Evolutionary conservation across 2,113 vertebrate species (phyloP), one percentile per base, ranked within the genome.

Genomic region (Saiga tatarica): DNA sequence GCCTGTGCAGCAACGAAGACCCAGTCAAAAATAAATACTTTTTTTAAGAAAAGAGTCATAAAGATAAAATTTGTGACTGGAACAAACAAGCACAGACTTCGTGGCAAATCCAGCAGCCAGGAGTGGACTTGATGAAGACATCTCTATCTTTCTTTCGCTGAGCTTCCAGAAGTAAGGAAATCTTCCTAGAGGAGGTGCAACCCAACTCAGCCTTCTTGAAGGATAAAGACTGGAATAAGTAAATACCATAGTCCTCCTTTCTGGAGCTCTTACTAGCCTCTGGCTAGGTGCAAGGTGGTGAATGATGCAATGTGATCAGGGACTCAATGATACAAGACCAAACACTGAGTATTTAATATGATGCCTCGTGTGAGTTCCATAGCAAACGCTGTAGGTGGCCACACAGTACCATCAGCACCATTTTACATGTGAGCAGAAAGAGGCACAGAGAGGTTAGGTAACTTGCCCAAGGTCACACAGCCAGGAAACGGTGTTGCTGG

Each of bases 381-480:
- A 47, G 60, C 2, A 59, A 82, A 67, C 52, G 33, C 28, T 7
- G 42, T 3, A 55, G 42, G 39, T 25, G 30, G 28, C 28, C 67
- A 85, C 84, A 52, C 33, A 3, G 16, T 23, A 23, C 30, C 55
- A 67, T 76, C 57, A 53, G 81, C 21, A 9, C 6, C 50, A 36
- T 60, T 30, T 76, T 50, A 87, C 47, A 90, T 59, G n/a, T 79
- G n/a, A 92, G n/a, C 16, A 26, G 25, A 89, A 55, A 26, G 30
- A 88, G 30, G 39, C 45, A 12, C 91, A 91, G 85, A 94, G 57
- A 95, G 30, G 53, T 89, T 81, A 86, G 89, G 57, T 45, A 47
- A 92, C 14, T 52, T 30, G 3, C 30, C 81, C 84, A 7, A 36
- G 30, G 45, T 33, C 87, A 89, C 94, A 47, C 76, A 95, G 93